Conservation (phyloP, 2,797 vertebrate genomes). For the Trachurus trachurus region DNA sequence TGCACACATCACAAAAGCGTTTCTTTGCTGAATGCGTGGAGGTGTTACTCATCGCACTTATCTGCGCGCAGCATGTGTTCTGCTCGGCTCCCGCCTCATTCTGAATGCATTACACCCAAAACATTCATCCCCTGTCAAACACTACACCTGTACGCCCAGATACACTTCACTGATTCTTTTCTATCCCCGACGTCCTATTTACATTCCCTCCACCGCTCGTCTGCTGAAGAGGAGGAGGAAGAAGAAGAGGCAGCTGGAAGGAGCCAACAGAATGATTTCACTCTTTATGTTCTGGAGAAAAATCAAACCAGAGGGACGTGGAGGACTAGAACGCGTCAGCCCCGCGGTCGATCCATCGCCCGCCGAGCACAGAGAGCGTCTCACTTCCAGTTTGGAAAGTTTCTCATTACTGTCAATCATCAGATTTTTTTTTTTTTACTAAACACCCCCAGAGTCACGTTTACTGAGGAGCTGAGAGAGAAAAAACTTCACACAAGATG, state of each 20-base stretch:
- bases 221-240: slow-evolving; percentile 7
- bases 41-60: slow-evolving; percentile 55
- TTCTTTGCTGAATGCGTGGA: slow-evolving; percentile 53
- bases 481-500: too few species aligned
- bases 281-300: slow-evolving; percentile 8
- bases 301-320: slow-evolving; percentile 11
- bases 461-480: too few species aligned
- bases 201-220: slow-evolving; percentile 21
- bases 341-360: background rate
- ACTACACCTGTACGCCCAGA: slow-evolving; percentile 56
- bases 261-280: slow-evolving; percentile 20
- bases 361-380: background rate
- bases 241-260: slow-evolving; percentile 4
- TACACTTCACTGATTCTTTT: slow-evolving; percentile 46
- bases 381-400: background rate
- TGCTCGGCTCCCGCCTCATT: slow-evolving; percentile 33
- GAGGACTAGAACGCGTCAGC: background rate
- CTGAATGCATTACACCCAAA: slow-evolving; percentile 53
- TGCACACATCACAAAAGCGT: slow-evolving; percentile 27
- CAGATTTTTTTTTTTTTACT: background rate
- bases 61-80: slow-evolving; percentile 53
- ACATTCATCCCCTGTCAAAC: slow-evolving; percentile 60
- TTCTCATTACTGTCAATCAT: background rate
- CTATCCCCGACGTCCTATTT: slow-evolving; percentile 38
- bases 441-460: background rate